phyloP scores from a whole-genome alignment of 2,797 vertebrate species.

The Streptopelia turtur region DNA sequence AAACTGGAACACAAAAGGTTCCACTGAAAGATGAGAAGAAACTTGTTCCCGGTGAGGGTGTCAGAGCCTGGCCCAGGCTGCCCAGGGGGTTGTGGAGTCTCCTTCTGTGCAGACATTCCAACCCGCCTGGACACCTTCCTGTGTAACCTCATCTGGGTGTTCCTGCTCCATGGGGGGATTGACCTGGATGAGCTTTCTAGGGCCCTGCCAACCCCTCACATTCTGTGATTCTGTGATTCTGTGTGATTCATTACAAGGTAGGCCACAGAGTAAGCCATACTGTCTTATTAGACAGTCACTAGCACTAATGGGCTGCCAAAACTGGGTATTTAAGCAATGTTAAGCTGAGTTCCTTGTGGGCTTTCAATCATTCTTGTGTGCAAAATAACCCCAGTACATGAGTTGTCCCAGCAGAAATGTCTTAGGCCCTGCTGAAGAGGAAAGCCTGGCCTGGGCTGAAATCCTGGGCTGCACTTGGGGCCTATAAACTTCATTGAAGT shows the following conservation, averaged over 20 bases:
- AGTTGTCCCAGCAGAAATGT: neutral
- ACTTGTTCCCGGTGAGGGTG: no score
- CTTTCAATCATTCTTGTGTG: neutral
- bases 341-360: neutral
- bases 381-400: neutral
- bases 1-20: no score
- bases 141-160: no score
- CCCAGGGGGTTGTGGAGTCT: no score
- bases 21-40: no score
- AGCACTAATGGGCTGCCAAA: neutral
- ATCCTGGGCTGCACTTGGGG: neutral
- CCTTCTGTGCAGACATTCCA: no score
- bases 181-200: no score
- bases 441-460: neutral
- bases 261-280: neutral
- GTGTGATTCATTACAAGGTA: neutral
- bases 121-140: no score
- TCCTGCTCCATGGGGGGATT: no score
- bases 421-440: neutral
- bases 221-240: no score
- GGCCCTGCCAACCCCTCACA: no score
- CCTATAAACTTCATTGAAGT: neutral
- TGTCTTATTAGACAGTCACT: neutral
- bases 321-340: neutral
- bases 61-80: no score